Evolutionary conservation across 1,140 invertebrate species (phyloP).

Genomic region (Diabrotica virgifera): DNA sequence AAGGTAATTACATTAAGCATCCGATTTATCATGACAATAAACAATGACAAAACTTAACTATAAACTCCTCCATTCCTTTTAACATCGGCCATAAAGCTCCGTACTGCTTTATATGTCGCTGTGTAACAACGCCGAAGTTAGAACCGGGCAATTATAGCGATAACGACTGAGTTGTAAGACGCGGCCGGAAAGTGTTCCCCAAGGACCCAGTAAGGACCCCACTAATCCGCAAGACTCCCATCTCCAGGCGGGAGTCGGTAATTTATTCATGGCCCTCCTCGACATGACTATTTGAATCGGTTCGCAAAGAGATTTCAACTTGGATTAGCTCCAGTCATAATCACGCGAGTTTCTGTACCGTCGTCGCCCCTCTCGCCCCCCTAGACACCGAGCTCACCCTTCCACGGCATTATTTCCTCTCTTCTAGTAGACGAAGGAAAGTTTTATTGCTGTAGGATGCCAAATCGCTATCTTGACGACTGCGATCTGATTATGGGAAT

Average conservation of each 20-base stretch:
- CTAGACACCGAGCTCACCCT: neutral
- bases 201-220: constrained; percentile 37
- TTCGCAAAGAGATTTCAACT: constrained; percentile 42
- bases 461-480: constrained; percentile 10
- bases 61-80: no score
- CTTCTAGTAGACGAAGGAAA: constrained; percentile 25
- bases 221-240: constrained; percentile 43
- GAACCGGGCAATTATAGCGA: constrained; percentile 33
- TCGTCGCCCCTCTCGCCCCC: neutral
- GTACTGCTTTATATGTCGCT: no score
- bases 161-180: constrained; percentile 36
- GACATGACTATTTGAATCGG: constrained; percentile 42
- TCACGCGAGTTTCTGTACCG: constrained; percentile 26
- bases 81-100: no score
- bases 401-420: constrained; percentile 24
- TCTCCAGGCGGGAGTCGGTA: constrained; percentile 24
- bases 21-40: no score
- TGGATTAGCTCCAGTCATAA: constrained; percentile 44
- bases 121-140: neutral
- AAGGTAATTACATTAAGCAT: no score
- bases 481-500: neutral
- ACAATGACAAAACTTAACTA: no score
- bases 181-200: constrained; percentile 41
- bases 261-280: constrained; percentile 44
- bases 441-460: constrained; percentile 24